These are phyloP conservation scores for Copidosoma floridanum DNA, from an alignment of 1,140 invertebrate genomes.

Conservation along the genomic window DNA sequence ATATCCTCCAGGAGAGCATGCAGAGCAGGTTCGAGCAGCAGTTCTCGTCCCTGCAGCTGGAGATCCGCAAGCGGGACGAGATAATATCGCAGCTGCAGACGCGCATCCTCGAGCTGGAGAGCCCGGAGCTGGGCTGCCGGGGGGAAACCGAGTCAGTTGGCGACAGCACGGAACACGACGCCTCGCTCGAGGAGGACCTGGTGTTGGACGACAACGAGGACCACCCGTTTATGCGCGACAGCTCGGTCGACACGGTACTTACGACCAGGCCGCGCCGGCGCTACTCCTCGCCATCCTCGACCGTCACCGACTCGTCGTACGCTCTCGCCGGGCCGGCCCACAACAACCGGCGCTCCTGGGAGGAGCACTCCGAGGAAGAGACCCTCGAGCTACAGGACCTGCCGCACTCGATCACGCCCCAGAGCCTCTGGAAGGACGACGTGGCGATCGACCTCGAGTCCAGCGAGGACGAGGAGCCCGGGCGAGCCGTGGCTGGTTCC, in stretches of 20 bases:
- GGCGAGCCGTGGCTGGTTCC: conserved; percentile 28
- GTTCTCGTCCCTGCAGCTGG: conserved; percentile 71
- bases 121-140: conserved; percentile 28
- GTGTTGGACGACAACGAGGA: conserved; percentile 50
- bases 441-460: conserved; percentile 58
- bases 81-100: conserved; percentile 74
- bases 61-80: conserved; percentile 73
- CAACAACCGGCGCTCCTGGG: conserved; percentile 58
- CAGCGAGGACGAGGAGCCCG: conserved; percentile 47
- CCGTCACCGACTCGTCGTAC: conserved; percentile 41
- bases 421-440: conserved; percentile 48
- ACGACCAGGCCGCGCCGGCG: conserved; percentile 40
- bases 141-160: conserved; percentile 3
- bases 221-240: conserved; percentile 61
- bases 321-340: too few relatives aligned
- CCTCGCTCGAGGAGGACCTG: conserved; percentile 39
- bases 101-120: conserved; percentile 69
- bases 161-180: conserved; percentile 38
- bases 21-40: conserved; percentile 59
- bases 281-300: conserved; percentile 43
- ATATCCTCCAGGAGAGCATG: conserved; percentile 54
- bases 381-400: conserved; percentile 60
- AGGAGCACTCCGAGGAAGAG: conserved; percentile 62
- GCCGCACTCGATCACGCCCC: conserved; percentile 53
- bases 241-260: conserved; percentile 61